Percentiles rank a stretch among this genome's conserved stretches.
phyloP scores from a whole-genome alignment of 53 echinoderm and acorn worm species.

The Pentamera pediparva region DNA sequence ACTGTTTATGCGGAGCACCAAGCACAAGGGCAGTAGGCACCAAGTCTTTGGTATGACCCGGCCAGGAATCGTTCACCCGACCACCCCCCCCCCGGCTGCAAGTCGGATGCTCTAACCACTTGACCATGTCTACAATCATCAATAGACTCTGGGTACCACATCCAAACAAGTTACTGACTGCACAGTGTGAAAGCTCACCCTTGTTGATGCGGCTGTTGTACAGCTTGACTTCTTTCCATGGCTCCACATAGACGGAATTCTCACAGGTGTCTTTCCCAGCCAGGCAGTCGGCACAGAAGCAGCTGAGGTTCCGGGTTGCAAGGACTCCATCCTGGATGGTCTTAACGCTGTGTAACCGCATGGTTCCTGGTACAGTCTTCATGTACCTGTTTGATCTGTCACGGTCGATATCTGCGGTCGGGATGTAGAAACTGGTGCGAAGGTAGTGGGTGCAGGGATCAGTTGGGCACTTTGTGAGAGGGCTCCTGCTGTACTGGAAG shows the following conservation, averaged over 20 bases:
- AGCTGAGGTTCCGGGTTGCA: slow-evolving; percentile 44
- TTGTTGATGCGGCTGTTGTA: neutral
- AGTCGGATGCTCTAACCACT: too few relatives aligned
- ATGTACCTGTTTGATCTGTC: slow-evolving; percentile 27
- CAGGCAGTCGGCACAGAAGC: slow-evolving; percentile 41
- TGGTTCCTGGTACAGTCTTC: slow-evolving; percentile 46
- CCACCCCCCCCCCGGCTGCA: too few relatives aligned
- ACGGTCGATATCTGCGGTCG: slow-evolving; percentile 24
- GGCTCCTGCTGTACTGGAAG: neutral
- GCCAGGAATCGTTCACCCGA: too few relatives aligned
- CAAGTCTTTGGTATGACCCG: too few relatives aligned
- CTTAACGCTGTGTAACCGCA: slow-evolving; percentile 49
- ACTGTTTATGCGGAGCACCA: too few relatives aligned
- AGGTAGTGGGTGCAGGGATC: slow-evolving; percentile 11
- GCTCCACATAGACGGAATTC: slow-evolving; percentile 16
- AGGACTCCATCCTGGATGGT: slow-evolving; percentile 42
- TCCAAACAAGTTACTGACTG: too few relatives aligned
- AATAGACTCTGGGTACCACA: too few relatives aligned
- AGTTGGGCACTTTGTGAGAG: slow-evolving; percentile 1
- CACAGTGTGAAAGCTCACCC: neutral
- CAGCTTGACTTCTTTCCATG: slow-evolving; percentile 10
- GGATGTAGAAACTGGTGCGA: slow-evolving; percentile 38
- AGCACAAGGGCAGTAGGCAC: too few relatives aligned
- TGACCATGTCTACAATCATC: too few relatives aligned
- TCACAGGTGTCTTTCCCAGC: slow-evolving; percentile 10